Percentiles rank a stretch among this genome's conserved stretches.
Evolutionary conservation across 2,113 vertebrate genomes (phyloP).

Genomic region (Myocastor coypus): DNA sequence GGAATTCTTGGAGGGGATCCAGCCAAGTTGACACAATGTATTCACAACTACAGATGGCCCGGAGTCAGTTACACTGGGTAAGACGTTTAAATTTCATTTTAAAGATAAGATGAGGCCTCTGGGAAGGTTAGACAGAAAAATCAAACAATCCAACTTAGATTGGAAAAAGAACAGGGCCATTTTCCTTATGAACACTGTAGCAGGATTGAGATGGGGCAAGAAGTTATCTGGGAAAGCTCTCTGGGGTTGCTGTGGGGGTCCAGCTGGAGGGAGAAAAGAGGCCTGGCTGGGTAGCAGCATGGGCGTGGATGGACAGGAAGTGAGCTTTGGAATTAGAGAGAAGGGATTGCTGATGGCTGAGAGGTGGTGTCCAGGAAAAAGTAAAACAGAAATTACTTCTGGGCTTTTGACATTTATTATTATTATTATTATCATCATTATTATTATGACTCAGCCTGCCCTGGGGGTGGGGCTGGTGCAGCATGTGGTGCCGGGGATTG

Average conservation of each 20-base stretch:
- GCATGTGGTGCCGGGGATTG: too few relatives aligned
- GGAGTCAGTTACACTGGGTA: neutral
- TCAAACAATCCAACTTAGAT: neutral
- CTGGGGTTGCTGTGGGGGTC: too few relatives aligned
- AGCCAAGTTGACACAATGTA: too few relatives aligned
- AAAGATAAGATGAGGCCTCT: neutral
- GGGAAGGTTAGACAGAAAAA: neutral
- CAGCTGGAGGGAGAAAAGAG: neutral
- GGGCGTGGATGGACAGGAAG: neutral
- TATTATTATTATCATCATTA: too few relatives aligned
- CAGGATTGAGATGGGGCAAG: neutral
- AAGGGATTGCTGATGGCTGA: neutral
- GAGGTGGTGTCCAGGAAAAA: too few relatives aligned
- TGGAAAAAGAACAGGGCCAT: neutral
- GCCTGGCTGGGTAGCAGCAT: too few relatives aligned
- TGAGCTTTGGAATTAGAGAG: neutral
- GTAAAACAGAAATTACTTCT: neutral
- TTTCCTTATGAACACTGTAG: neutral
- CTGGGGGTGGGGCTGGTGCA: too few relatives aligned
- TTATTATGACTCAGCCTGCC: too few relatives aligned
- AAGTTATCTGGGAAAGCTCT: too few relatives aligned
- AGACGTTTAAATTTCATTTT: constrained; percentile 3
- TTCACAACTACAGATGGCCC: too few relatives aligned
- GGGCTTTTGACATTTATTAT: too few relatives aligned
- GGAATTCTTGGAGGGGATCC: too few relatives aligned